Conservation (phyloP, 2,797 vertebrate genomes). For the Avahi laniger region DNA sequence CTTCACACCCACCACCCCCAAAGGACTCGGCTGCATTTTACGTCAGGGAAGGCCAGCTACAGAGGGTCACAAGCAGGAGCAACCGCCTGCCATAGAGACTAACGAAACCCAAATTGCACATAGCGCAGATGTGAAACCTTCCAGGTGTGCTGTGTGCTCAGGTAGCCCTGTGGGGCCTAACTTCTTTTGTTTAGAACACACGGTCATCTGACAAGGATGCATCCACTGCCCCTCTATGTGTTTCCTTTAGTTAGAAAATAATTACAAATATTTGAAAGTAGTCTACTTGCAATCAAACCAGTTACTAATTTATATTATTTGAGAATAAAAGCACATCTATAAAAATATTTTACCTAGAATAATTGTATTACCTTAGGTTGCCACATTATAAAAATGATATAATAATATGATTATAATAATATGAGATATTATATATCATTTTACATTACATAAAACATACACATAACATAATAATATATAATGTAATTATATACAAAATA, state of each 20-base stretch:
- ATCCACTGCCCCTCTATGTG: background rate
- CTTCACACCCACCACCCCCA: background rate
- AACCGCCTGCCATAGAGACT: background rate
- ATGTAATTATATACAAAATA: background rate
- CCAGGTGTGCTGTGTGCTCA: fast-evolving
- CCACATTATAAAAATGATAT: background rate
- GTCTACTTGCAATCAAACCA: background rate
- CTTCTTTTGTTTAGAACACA: background rate
- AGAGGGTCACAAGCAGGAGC: fast-evolving
- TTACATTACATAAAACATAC: background rate
- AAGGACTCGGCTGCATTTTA: background rate
- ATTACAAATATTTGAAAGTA: background rate
- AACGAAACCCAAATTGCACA: background rate
- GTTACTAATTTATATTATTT: background rate
- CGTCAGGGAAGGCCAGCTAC: background rate
- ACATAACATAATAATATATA: background rate
- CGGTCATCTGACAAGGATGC: background rate
- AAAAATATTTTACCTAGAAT: background rate
- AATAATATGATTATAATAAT: background rate
- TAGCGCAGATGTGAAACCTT: fast-evolving
- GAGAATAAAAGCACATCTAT: background rate
- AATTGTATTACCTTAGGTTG: background rate
- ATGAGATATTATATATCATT: background rate
- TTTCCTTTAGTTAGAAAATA: background rate
- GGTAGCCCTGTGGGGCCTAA: fast-evolving